phyloP scores from a whole-genome alignment of 2,797 vertebrate species.

The Chiroxiphia lanceolata region DNA sequence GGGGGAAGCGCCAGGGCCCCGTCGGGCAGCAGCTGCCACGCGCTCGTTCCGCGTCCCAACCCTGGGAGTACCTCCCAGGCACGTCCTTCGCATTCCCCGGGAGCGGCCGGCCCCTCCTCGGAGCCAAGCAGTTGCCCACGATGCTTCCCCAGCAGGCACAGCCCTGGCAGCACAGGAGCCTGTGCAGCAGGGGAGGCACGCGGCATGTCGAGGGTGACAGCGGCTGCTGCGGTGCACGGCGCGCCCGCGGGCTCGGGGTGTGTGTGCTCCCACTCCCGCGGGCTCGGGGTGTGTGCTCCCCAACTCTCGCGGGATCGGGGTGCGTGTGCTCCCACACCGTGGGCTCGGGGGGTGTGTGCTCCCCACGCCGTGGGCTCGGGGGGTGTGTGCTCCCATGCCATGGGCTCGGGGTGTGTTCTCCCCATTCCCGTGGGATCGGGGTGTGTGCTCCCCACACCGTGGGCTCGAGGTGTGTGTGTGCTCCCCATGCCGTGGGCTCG shows the following conservation, averaged over 20 bases:
- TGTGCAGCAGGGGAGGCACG: not conserved
- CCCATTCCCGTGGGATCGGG: too few species aligned
- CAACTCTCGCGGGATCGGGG: too few species aligned
- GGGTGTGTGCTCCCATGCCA: too few species aligned
- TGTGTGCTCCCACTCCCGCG: too few species aligned
- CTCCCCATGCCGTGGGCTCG: too few species aligned
- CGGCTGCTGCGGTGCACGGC: fast-evolving
- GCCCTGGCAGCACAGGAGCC: not conserved
- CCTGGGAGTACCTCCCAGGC: not conserved
- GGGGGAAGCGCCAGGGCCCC: not conserved
- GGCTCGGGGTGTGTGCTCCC: too few species aligned
- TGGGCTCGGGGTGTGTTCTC: too few species aligned
- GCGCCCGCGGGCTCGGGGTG: fast-evolving
- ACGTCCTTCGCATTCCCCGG: not conserved
- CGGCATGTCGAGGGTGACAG: not conserved
- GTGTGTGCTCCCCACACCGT: too few species aligned
- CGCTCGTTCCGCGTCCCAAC: not conserved
- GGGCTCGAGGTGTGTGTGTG: not conserved
- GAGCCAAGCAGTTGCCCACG: not conserved
- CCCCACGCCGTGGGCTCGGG: too few species aligned
- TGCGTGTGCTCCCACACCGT: too few species aligned
- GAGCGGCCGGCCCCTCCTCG: not conserved
- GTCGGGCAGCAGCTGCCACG: fast-evolving
- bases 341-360: too few species aligned
- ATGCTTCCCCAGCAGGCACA: not conserved